These are phyloP conservation scores for Phrynocephalus forsythii DNA, from an alignment of 2,797 vertebrate genomes.

Conservation along the genomic window DNA sequence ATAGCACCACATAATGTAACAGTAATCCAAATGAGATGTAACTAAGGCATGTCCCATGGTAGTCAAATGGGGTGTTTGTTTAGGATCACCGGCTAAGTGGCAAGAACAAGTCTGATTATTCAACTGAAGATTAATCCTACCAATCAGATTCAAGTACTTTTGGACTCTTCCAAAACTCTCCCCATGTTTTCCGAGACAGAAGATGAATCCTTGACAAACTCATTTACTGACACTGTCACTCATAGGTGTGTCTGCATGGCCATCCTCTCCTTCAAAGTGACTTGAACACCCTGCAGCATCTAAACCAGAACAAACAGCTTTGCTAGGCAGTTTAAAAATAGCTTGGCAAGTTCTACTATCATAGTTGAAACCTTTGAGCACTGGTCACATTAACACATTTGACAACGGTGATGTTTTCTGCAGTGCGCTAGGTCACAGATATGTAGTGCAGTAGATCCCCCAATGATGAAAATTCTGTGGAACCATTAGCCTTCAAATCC, in stretches of 20 bases:
- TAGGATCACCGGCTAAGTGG: slow-evolving; percentile 39
- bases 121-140: slow-evolving; percentile 56
- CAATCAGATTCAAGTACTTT: slow-evolving; percentile 64
- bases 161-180: slow-evolving; percentile 53
- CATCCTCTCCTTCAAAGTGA: slow-evolving; percentile 62
- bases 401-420: neutral
- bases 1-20: too few species aligned
- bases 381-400: neutral
- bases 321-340: slow-evolving; percentile 41
- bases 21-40: too few species aligned
- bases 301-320: slow-evolving; percentile 63
- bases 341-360: slow-evolving; percentile 63
- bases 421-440: slow-evolving; percentile 17
- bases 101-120: slow-evolving; percentile 69
- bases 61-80: neutral
- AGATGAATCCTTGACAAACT: slow-evolving; percentile 66
- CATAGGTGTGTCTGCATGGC: slow-evolving; percentile 64
- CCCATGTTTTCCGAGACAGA: slow-evolving; percentile 36
- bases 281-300: slow-evolving; percentile 62
- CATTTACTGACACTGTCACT: slow-evolving; percentile 70
- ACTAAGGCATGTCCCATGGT: too few species aligned
- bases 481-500: neutral
- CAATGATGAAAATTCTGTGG: neutral
- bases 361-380: slow-evolving; percentile 53
- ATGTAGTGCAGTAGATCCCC: slow-evolving; percentile 5